A percentile compares a stretch with the other conserved stretches of the same genome.
phyloP scores from a whole-genome alignment of 2,797 vertebrate species.

The Pseudochaenichthys georgianus region DNA sequence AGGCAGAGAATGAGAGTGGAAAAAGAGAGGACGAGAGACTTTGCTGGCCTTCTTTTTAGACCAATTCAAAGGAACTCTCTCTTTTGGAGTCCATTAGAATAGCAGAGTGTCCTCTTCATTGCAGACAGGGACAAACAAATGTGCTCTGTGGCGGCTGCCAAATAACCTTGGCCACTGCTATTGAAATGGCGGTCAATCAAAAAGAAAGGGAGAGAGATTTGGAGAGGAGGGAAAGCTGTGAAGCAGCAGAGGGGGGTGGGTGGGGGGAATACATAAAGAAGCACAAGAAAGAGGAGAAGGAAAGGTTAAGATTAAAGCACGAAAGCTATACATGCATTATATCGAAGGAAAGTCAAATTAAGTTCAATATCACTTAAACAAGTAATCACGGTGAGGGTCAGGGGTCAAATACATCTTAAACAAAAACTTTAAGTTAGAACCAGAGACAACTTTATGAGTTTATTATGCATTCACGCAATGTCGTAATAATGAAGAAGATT shows the following conservation, averaged over 20 bases:
- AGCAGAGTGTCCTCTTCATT: slow-evolving; percentile 77
- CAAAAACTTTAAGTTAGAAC: not conserved
- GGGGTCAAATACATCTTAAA: not conserved
- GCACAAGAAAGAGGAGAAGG: not conserved
- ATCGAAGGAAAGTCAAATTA: not conserved
- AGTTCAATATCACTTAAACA: not conserved
- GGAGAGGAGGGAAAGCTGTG: slow-evolving; percentile 34
- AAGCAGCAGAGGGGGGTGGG: slow-evolving; percentile 41
- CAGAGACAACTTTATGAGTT: not conserved
- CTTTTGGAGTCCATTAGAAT: slow-evolving; percentile 79
- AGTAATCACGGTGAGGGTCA: not conserved
- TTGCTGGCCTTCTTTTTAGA: slow-evolving; percentile 70
- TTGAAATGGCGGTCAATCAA: slow-evolving; percentile 65
- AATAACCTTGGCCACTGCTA: slow-evolving; percentile 77
- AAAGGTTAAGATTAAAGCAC: not conserved
- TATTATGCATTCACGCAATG: too few relatives aligned
- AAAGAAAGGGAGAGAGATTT: slow-evolving; percentile 40
- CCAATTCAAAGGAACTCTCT: slow-evolving; percentile 72
- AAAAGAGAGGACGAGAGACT: slow-evolving; percentile 65
- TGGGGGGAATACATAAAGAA: slow-evolving; percentile 25
- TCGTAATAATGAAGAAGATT: too few relatives aligned
- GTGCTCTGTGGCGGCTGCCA: slow-evolving; percentile 75
- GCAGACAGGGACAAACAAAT: slow-evolving; percentile 80
- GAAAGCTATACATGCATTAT: not conserved
- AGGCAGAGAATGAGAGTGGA: slow-evolving; percentile 61